Base-by-base conservation (phyloP, 2,113 vertebrate species). In the Barnardius zonarius region DNA sequence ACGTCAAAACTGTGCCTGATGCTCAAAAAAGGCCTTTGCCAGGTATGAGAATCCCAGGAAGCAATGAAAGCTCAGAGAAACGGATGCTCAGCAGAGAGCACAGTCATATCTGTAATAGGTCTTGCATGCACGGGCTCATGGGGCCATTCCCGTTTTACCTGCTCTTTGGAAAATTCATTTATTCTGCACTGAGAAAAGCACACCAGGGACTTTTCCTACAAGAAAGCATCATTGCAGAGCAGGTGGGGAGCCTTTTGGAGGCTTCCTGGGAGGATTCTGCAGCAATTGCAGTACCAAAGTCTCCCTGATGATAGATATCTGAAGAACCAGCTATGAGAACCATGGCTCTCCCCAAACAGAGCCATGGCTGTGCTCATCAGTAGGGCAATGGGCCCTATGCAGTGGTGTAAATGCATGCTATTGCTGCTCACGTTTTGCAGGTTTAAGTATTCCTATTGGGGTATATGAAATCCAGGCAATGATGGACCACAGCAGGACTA, bases 161-260 rank as follows among this genome's bases (percentile, higher is more conserved):
- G 49, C 63, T 92, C 41, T 41, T 83, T 41, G 79, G 83, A 78
- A 97, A 95, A 93, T 28, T 44, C 61, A 88, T 66, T 77, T 75
- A 27, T 54, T 84, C 66, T 61, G 33, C 27, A 19, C 17, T 4
- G 39, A 82, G 49, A 55, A 79, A 49, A 87, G 64, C 67, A 81
- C 46, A 82, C 49, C 25, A 54, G 68, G 46, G 79, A 49, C 68
- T 84, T 86, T 74, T 86, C 68, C 23, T 82, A 57, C 51, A 55
- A 59, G 78, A 51, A 86, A 18, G 15, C 28, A 51, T 77, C 77
- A 37, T 13, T 75, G 67, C 54, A 80, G 57, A 80, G 69, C 4
- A 3, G 61, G 44, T 55, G 52, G 31, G 51, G 75, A 84, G 78
- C 55, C 28, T 17, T 25, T 48, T 13, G 25, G 17, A 78, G 57